Conservation (phyloP, 2,113 vertebrate species). For the Dicaeum eximium region DNA sequence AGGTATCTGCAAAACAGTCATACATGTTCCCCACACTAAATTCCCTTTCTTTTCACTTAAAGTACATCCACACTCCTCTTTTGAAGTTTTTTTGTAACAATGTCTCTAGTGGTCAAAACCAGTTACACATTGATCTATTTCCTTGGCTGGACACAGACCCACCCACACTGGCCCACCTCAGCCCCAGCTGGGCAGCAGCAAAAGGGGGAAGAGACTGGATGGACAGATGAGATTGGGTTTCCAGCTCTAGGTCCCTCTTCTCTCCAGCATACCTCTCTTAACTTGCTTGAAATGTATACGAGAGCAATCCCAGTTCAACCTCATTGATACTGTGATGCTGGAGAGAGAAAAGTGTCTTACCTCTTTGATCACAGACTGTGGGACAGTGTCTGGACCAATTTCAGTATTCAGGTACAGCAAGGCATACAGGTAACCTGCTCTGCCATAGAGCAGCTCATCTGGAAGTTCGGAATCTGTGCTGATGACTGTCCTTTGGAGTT, state of each 20-base stretch:
- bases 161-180: neutral
- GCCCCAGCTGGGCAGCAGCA: neutral
- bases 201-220: neutral
- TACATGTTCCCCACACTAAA: neutral
- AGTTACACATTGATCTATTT: neutral
- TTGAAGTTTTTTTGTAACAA: neutral
- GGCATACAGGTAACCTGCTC: slow-evolving; percentile 89
- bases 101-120: neutral
- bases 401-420: slow-evolving; percentile 91
- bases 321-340: neutral
- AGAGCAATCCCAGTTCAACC: neutral
- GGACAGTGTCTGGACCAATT: slow-evolving; percentile 81
- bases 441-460: slow-evolving; percentile 91
- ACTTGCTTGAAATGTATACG: neutral
- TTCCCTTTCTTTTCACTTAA: neutral
- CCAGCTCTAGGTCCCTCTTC: neutral
- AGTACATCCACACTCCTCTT: neutral
- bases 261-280: neutral
- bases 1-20: neutral
- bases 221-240: neutral
- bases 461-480: slow-evolving; percentile 83
- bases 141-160: neutral
- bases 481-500: slow-evolving; percentile 84
- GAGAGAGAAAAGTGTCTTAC: slow-evolving; percentile 62
- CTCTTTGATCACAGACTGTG: slow-evolving; percentile 79